Conservation (phyloP, 1,140 invertebrate species). For the Nasonia vitripennis region DNA sequence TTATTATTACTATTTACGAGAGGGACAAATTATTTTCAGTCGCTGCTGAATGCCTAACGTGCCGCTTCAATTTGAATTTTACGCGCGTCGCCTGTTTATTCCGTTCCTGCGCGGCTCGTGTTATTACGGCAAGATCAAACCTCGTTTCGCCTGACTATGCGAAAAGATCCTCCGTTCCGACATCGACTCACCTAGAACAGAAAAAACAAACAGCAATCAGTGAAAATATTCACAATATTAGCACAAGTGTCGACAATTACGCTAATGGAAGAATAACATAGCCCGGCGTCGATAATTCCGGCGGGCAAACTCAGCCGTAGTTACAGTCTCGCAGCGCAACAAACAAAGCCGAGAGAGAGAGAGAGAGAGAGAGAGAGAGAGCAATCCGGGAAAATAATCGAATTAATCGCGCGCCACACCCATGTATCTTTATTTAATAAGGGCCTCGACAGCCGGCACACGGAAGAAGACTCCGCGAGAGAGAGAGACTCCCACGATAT, state of each 20-base stretch:
- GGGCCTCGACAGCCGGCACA: neutral
- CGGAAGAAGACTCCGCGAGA: neutral
- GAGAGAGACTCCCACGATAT: slow-evolving; percentile 23
- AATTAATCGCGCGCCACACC: slow-evolving; percentile 17
- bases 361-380: neutral
- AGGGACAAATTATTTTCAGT: too few species aligned
- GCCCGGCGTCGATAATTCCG: neutral
- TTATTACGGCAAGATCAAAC: slow-evolving; percentile 12
- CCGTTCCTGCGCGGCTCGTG: too few species aligned
- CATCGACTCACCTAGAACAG: slow-evolving; percentile 38
- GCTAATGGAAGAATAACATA: neutral
- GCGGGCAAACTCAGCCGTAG: neutral
- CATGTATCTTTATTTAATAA: slow-evolving; percentile 39
- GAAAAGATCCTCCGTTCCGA: neutral
- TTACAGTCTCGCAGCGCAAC: neutral
- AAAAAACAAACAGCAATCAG: slow-evolving; percentile 11
- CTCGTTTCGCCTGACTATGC: neutral
- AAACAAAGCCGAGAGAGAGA: neutral
- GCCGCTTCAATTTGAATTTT: too few species aligned
- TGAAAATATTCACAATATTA: neutral
- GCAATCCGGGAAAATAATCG: neutral
- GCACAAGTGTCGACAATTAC: neutral
- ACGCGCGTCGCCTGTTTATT: too few species aligned
- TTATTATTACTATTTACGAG: neutral
- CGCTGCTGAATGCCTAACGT: too few species aligned